Conservation (phyloP, 2,113 vertebrate genomes). For the Phrynocephalus versicolor region DNA sequence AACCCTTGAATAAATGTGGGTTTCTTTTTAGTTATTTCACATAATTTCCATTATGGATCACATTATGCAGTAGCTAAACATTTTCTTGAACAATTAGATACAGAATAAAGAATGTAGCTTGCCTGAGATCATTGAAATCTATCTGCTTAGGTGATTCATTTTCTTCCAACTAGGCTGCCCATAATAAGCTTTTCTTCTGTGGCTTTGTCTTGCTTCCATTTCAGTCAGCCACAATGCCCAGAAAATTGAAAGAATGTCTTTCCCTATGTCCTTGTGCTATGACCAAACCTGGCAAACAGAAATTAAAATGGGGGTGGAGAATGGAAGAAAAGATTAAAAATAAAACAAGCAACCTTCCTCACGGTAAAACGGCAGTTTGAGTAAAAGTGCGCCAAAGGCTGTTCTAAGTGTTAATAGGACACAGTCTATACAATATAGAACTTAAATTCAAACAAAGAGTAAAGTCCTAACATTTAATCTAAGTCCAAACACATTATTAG, state of each 20-base stretch:
- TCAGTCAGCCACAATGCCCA: conserved; percentile 74
- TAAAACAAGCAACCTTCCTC: conserved; percentile 9
- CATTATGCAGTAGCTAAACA: conserved; percentile 82
- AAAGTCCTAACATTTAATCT: not conserved
- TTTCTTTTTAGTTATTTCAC: conserved; percentile 74
- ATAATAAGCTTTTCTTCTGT: conserved; percentile 82
- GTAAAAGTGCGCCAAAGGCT: conserved; percentile 33
- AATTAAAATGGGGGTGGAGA: conserved; percentile 42
- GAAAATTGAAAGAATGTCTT: conserved; percentile 77
- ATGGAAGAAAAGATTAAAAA: conserved; percentile 50
- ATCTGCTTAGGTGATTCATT: conserved; percentile 83
- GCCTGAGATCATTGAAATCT: conserved; percentile 78
- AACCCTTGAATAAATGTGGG: conserved; percentile 79
- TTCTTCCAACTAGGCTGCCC: conserved; percentile 78
- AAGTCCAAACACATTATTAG: not conserved
- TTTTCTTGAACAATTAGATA: conserved; percentile 80
- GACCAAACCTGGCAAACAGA: conserved; percentile 71
- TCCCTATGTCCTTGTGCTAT: conserved; percentile 76
- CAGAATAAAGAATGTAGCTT: conserved; percentile 75
- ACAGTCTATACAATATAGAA: not conserved
- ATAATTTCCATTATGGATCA: conserved; percentile 74
- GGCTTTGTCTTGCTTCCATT: conserved; percentile 80
- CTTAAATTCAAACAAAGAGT: not conserved
- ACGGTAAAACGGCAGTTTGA: conserved; percentile 11
- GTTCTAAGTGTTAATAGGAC: not conserved